These are phyloP conservation scores for Acanthosepion pharaonis DNA, from an alignment of 2,888 invertebrate genomes.

Conservation along the genomic window DNA sequence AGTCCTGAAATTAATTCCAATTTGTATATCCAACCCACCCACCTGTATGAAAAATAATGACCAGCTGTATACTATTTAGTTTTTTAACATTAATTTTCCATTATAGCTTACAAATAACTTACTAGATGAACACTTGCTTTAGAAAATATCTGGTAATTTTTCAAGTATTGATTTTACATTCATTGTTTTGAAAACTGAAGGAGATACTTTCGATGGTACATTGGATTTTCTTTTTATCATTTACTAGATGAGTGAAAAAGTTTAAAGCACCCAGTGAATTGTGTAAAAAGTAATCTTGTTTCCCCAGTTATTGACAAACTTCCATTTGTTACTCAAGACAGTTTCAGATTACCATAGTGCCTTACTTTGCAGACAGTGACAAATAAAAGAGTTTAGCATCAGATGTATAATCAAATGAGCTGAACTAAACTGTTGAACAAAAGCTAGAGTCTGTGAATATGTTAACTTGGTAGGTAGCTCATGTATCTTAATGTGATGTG, in stretches of 20 bases:
- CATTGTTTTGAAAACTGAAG: neutral
- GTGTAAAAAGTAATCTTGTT: neutral
- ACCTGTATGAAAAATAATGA: no score
- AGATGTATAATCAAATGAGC: neutral
- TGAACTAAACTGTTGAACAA: neutral
- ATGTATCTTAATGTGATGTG: neutral
- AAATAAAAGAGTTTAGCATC: slow-evolving; percentile 33
- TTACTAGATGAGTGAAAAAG: neutral
- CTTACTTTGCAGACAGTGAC: neutral
- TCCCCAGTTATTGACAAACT: neutral
- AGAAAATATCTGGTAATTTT: neutral
- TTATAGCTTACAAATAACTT: neutral
- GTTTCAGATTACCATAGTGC: slow-evolving; percentile 17
- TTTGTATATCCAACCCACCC: no score
- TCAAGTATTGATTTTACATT: neutral
- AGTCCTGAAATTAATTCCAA: no score
- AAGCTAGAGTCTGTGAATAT: neutral
- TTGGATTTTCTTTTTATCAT: neutral
- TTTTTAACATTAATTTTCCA: neutral
- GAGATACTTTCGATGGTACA: neutral
- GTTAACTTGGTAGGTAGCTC: neutral
- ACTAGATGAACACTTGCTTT: neutral
- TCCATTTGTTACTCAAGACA: neutral
- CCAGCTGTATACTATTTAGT: no score
- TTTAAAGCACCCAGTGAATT: neutral